phyloP scores from a whole-genome alignment of 2,888 invertebrate genomes.

The Baccha elongata region DNA sequence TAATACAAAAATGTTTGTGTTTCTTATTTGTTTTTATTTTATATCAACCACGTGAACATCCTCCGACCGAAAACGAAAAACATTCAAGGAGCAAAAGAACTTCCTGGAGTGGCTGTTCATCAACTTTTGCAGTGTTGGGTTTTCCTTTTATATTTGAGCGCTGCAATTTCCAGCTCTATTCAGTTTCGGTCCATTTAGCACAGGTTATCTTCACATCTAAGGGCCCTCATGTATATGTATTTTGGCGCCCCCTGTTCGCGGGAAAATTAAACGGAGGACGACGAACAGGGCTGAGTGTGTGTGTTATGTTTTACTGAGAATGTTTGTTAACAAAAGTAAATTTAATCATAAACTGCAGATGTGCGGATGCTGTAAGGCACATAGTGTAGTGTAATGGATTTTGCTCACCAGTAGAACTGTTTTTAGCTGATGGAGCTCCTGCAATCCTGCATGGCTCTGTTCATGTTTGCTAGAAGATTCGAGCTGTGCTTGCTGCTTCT shows the following conservation, averaged over 20 bases:
- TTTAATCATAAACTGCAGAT: constrained; percentile 73
- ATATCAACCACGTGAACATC: constrained; percentile 25
- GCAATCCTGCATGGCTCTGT: constrained; percentile 6
- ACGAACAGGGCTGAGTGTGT: background rate
- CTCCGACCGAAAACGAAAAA: constrained; percentile 12
- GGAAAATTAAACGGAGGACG: constrained; percentile 1
- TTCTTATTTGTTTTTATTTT: constrained; percentile 20
- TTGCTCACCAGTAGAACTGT: constrained; percentile 41
- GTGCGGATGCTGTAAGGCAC: constrained; percentile 48
- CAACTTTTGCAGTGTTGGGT: constrained; percentile 2
- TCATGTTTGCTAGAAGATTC: constrained; percentile 45
- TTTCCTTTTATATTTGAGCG: constrained; percentile 30
- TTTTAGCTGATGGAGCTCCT: background rate
- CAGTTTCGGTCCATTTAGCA: constrained; percentile 66
- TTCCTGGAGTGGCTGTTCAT: constrained; percentile 32
- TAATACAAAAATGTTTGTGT: constrained; percentile 24
- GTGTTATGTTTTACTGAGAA: constrained; percentile 20
- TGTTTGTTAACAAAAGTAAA: constrained; percentile 66
- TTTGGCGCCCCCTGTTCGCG: constrained; percentile 50
- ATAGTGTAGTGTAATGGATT: constrained; percentile 52
- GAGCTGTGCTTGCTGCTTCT: constrained; percentile 22
- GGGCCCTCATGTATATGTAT: constrained; percentile 30
- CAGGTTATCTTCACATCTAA: constrained; percentile 64
- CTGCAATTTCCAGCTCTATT: constrained; percentile 53
- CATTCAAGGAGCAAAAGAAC: constrained; percentile 30